A percentile compares a stretch with the other conserved stretches of the same genome.
phyloP scores from a whole-genome alignment of 2,113 vertebrate species.

The Eira barbara region DNA sequence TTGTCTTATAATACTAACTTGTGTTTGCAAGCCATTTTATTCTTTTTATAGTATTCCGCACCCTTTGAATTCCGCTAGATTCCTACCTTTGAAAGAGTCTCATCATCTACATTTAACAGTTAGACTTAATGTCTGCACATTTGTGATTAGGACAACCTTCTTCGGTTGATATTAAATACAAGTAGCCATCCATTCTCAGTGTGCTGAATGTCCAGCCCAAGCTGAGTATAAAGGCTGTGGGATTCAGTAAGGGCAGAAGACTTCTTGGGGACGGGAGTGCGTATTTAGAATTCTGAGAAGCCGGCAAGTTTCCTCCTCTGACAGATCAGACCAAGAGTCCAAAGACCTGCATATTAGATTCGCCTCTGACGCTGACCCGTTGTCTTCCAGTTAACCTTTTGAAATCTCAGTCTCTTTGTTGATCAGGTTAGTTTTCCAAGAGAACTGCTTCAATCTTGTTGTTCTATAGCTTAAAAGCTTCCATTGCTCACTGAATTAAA shows the following conservation, averaged over 20 bases:
- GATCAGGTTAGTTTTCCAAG: neutral
- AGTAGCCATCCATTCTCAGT: neutral
- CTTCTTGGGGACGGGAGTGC: neutral
- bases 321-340: neutral
- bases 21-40: slow-evolving; percentile 19
- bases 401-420: neutral
- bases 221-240: neutral
- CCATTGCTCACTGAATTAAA: neutral
- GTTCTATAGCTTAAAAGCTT: neutral
- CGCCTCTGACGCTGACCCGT: neutral
- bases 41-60: slow-evolving; percentile 1
- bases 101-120: neutral
- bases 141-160: neutral
- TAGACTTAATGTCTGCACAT: neutral
- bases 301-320: neutral
- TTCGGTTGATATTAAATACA: neutral
- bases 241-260: neutral
- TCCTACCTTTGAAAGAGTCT: neutral
- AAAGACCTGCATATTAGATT: neutral
- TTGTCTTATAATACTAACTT: neutral
- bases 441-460: neutral
- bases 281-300: neutral
- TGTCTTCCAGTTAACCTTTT: neutral
- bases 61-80: neutral
- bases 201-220: neutral